Base-by-base conservation (phyloP, 2,888 invertebrate genomes). In the Drosophila barbarae region DNA sequence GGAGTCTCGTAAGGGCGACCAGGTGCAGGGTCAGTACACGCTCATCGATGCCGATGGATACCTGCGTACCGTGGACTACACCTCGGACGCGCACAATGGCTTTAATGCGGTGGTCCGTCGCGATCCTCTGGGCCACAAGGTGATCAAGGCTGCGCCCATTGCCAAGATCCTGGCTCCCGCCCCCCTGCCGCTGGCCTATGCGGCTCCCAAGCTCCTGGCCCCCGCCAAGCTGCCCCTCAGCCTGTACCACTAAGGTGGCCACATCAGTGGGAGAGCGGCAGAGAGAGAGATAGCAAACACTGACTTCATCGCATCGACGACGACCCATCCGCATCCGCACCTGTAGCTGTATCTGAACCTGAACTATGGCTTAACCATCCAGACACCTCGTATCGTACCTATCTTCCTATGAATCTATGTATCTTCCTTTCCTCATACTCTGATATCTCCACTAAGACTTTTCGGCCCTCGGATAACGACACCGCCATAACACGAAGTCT, bases 71-170 rank as follows among this genome's bases (percentile, higher is more conserved):
- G 91, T 92, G 39, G 91, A 91, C 70, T 92, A 92, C 82, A 90
- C 90, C 47, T 91, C 91, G 44, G 91, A 91, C 84, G 88, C 90
- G 28, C 90, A 90, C 73, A 90, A 90, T 68, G 91, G 91, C 52
- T 91, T 91, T 88, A 91, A 91, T 79, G 91, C 91, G 28, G 89
- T 91, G 35, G 91, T 91, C 5, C 90, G 90, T 69, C 91, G 90
- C 65, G 91, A 91, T 74, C 90, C 91, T 1, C 85, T 89, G 23
- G 89, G 87, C 4, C 89, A 89, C 0, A 88, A 89, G 74, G 85
- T 89, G 10, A 68, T 87, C 5, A 88, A 88, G 66, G 89, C 90
- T 54, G 87, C 89, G 13, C 88, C 89, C 10, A 69, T 88, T 36
- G 87, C 86, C 67, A 88, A 88, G 66, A 74, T 88, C 3, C 41